Evolutionary conservation across 35 echinoderm and acorn worm species (phyloP), one percentile per base, ranked within the genome.

Genomic region (Ophiothrix spiculata): DNA sequence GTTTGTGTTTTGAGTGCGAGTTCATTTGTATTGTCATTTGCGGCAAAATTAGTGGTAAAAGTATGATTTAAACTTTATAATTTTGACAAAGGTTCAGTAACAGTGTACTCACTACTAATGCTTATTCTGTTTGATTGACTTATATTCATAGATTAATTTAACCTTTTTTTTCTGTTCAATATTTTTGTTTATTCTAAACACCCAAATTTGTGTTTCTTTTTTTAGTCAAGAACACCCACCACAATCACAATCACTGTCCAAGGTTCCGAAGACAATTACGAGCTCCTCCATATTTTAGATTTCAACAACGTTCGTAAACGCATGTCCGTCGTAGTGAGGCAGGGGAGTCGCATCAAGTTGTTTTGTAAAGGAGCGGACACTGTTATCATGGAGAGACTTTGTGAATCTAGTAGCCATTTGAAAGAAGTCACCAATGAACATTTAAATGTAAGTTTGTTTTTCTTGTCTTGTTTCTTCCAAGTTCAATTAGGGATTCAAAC

Each of bases 301-400:
- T 99, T 99, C 79, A 99, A 99, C 84, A 99, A 99, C 56, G 96
- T 99, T 10, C 81, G 92, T 4, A 99, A 99, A 69, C 88, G 96
- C 16, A 99, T 99, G 96, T 99, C 96, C 0, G 96, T 99, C 35
- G 87, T 99, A 23, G 86, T 99, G 41, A 83, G 82, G 77, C 92
- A 94, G 79, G 89, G 89, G 13, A 79, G 74, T 39, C 88, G 88
- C 56, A 99, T 99, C 86, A 87, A 86, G 42, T 75, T 99, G 39
- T 99, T 89, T 83, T 99, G 96, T 37, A 99, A 99, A 46, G 96
- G 96, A 13, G 96, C 96, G 0, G 96, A 99, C 56, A 91, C 83
- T 31, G 96, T 99, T 35, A 94, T 99, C 78, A 87, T 83, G 77
- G 86, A 90, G 39, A 84, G 96, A 36, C 80, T 99, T 12, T 75